Evolutionary conservation across 2,113 vertebrate species (phyloP).

Genomic region (Oryzias celebensis): DNA sequence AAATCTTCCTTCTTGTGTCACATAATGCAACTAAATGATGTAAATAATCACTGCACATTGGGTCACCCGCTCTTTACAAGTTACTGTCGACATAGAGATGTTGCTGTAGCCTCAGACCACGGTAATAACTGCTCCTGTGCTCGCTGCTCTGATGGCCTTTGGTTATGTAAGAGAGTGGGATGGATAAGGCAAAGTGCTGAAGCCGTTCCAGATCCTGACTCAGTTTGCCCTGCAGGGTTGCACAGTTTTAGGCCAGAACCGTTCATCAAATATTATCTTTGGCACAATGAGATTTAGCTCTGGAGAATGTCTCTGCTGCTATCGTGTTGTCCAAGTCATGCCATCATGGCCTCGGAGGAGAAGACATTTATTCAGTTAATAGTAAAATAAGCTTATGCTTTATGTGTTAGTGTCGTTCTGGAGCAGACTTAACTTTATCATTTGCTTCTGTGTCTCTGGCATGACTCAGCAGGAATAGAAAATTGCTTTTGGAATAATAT

Average conservation of each 20-base stretch:
- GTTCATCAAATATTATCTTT: conserved; percentile 70
- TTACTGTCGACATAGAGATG: conserved; percentile 20
- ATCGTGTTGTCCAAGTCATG: conserved; percentile 9
- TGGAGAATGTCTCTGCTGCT: conserved; percentile 24
- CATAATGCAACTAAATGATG: no score
- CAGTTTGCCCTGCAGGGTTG: conserved; percentile 59
- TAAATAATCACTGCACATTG: not conserved
- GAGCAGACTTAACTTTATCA: not conserved
- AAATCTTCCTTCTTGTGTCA: not conserved
- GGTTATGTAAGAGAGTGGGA: conserved; percentile 67
- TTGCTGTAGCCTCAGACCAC: conserved; percentile 44
- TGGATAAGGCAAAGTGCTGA: conserved; percentile 60
- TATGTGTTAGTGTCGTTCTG: conserved; percentile 1
- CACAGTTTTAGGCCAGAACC: conserved; percentile 56
- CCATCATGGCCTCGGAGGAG: conserved; percentile 8
- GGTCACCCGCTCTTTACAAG: not conserved
- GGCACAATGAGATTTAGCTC: conserved; percentile 48
- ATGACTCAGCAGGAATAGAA: not conserved
- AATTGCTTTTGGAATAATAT: no score
- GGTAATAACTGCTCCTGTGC: conserved; percentile 49
- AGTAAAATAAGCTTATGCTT: not conserved
- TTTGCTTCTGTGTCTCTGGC: conserved; percentile 1
- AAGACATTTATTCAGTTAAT: conserved; percentile 19
- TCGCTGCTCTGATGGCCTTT: conserved; percentile 58
- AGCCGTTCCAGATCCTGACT: conserved; percentile 65